Evolutionary conservation across 2,113 vertebrate species (phyloP), one percentile per base, ranked within the genome.

Genomic region (Melanotaenia duboulayi): DNA sequence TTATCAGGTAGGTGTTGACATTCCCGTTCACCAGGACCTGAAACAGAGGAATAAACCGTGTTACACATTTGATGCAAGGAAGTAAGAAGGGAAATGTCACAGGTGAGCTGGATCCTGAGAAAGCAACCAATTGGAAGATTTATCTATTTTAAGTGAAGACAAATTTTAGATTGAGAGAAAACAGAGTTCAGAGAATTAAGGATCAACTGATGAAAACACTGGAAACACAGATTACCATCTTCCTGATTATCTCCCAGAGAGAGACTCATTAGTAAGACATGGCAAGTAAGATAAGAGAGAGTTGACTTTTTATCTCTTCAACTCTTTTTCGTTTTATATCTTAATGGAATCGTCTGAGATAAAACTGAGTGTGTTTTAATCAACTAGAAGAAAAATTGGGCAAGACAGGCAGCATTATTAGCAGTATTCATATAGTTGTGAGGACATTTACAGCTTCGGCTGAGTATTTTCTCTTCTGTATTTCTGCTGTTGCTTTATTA

Each of bases 1-100:
- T 91, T 23, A 99, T 90, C 49, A 96, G 52, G 19, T 97, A 89
- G 0, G 90, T 94, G 87, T 95, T 94, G 11, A 89, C 22, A 0
- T 95, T 92, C 65, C 95, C 95, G 14, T 92, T 88, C 52, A 99
- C 76, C 77, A 95, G 48, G 48, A 93, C 87, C 97, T 98, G 74
- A 16, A 48, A 58, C 19, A 58, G 39, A 64, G 3, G 0, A 17
- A 58, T 2, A 39, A 61, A 6, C 24, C 7, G 11, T 28, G 14
- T 55, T 1, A 48, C 37, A 16, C 19, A 23, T 7, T 12, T 10
- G 6, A 16, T 19, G 17, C 19, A 44, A 0, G 20, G 39, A n/a
- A 4, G n/a, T 28, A 4, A 13, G 14, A 25, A 17, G 3, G 4
- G 4, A 13, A 25, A 4, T 1, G 7, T 44, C 19, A 37, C 14